Base-by-base conservation (phyloP, 2,888 invertebrate genomes). In the Tridacna gigas region DNA sequence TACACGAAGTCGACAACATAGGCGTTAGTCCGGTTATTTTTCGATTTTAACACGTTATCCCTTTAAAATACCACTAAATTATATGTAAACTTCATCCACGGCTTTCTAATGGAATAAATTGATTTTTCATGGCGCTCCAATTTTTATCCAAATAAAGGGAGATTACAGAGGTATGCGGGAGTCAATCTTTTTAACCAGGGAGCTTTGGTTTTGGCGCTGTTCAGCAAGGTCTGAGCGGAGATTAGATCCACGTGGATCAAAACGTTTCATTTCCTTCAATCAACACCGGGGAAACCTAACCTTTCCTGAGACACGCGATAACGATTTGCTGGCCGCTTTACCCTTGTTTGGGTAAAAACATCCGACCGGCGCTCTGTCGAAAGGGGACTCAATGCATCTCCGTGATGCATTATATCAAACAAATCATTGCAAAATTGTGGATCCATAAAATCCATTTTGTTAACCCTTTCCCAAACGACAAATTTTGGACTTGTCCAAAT, bases 71-170 rank as follows among this genome's bases (percentile, higher is more conserved):
- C 77, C 82, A 78, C 82, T 82, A 84, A 86, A 86, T 80, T 66
- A 79, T 81, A 82, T 84, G 82, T 84, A 83, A 86, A 83, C 83
- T 86, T 86, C 86, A 86, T 84, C 84, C 86, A 74, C 28, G 84
- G 80, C 76, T 83, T 79, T 82, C 71, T 60, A 67, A 67, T 18
- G 71, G 37, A 51, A 86, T 86, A 82, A 86, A 86, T 86, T 60
- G 78, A 73, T 76, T 82, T 80, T 86, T 84, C 77, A 86, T 83
- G 74, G 83, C 76, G 69, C 56, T 65, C 73, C 74, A 71, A 51
- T 66, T 67, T 71, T 73, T 67, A 47, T 28, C 51, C 73, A 80
- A 80, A 80, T 76, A 75, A 73, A 67, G 75, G 60, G 28, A 83
- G 86, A 86, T 86, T 82, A 86, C 48, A 12, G n/a, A 12, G 80